Base-by-base conservation (phyloP, 2,888 invertebrate species). In the Gymnosoma rotundatum region DNA sequence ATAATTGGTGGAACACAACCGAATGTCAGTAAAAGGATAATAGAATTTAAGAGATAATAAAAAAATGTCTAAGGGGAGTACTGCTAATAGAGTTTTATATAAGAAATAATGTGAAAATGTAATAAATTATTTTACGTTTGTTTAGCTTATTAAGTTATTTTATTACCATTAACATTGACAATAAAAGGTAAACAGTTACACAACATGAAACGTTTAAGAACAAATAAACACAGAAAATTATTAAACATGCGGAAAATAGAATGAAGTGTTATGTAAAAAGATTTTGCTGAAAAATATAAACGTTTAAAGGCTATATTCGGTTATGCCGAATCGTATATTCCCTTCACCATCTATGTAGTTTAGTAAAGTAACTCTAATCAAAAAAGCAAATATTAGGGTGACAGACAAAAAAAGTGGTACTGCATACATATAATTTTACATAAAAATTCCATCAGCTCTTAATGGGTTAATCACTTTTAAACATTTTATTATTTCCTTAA, bases 121-220 rank as follows among this genome's bases (percentile, higher is more conserved):
- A 79, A 79, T 79, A 83, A 83, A 83, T 79, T 83, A 79, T 72
- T 79, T 83, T 56, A 72, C 25, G 54, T 78, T 78, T 74, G 60
- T 72, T 75, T 38, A 75, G 70, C 36, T 83, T 79, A 83, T 79
- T 83, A 83, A 83, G 83, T 79, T 75, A 79, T 83, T 79, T 75
- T 66, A 70, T 64, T 75, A 50, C 56, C 52, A 48, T 38, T 70
- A 18, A 63, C 20, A 69, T 32, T 12, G 42, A 75, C 61, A 32
- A 70, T 50, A 75, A 42, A 75, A 75, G 54, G n/a, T 75, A 75
- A 75, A 70, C 42, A 70, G 38, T 67, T 48, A 36, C 56, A 50
- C 25, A 18, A 38, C 36, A 74, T 18, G 54, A 61, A 48, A 45
- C 45, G 2, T 32, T 20, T 20, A 52, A 18, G 48, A 38, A 54